Evolutionary conservation across 1,140 invertebrate genomes (phyloP).

Genomic region (Drosophila novamexicana): DNA sequence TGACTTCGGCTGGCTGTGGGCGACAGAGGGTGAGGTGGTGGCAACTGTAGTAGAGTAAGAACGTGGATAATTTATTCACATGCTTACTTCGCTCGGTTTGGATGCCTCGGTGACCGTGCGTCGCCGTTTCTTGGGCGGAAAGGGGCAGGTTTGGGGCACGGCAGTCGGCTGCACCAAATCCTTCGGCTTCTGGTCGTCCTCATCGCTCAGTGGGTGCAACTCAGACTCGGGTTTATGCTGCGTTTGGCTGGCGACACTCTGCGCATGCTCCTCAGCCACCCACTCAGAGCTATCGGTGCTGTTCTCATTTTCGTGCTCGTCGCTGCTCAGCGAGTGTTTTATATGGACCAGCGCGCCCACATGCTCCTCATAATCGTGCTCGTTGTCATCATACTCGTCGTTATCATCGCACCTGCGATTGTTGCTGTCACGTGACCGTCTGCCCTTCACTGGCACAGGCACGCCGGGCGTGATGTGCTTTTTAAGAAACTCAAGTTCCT

Average conservation of each 20-base stretch:
- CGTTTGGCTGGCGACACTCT: slow-evolving; percentile 22
- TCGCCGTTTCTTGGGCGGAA: slow-evolving; percentile 46
- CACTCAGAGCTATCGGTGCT: slow-evolving; percentile 37
- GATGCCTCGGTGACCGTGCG: slow-evolving; percentile 9
- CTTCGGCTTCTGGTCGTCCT: slow-evolving; percentile 28
- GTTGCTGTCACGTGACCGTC: slow-evolving; percentile 49
- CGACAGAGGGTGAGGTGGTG: neutral
- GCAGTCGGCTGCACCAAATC: neutral
- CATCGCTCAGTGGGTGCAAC: slow-evolving; percentile 30
- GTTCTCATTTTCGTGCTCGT: slow-evolving; percentile 34
- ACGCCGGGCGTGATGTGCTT: slow-evolving; percentile 71
- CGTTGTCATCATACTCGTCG: slow-evolving; percentile 40
- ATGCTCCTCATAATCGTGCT: slow-evolving; percentile 33
- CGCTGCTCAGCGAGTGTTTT: slow-evolving; percentile 46
- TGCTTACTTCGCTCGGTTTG: slow-evolving; percentile 23
- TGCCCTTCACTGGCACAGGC: slow-evolving; percentile 49
- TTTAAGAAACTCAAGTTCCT: slow-evolving; percentile 63
- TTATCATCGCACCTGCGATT: slow-evolving; percentile 25
- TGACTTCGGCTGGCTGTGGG: neutral
- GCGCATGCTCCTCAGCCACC: slow-evolving; percentile 58
- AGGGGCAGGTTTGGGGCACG: slow-evolving; percentile 12
- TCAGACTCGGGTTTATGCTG: slow-evolving; percentile 32
- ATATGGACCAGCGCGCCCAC: slow-evolving; percentile 28
- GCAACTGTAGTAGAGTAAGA: neutral
- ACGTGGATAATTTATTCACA: neutral